phyloP scores from a whole-genome alignment of 2,797 vertebrate species.

The Scarus forsteni region DNA sequence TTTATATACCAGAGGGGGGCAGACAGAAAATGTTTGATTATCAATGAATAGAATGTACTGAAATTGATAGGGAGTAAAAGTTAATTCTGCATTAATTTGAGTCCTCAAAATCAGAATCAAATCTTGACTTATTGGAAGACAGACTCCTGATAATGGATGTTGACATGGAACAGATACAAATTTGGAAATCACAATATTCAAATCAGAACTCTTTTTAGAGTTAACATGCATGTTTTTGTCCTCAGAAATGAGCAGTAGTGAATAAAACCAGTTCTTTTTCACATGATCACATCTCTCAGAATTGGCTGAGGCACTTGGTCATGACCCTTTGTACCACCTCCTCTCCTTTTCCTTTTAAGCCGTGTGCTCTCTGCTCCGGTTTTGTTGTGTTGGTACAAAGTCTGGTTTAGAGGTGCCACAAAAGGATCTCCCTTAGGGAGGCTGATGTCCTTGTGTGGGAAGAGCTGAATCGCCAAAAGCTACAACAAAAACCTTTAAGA shows the following conservation, averaged over 20 bases:
- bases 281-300: background rate
- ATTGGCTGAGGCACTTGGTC: background rate
- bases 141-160: no score
- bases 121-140: no score
- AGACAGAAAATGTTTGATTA: no score
- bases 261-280: background rate
- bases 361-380: background rate
- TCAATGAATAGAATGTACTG: no score
- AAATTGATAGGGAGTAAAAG: no score
- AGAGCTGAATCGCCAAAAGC: conserved; percentile 9
- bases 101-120: no score
- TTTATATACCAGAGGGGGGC: no score
- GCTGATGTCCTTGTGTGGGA: conserved; percentile 25
- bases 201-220: no score
- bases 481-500: conserved; percentile 30
- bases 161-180: no score
- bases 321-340: conserved; percentile 16
- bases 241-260: background rate
- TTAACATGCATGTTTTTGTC: background rate
- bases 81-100: no score
- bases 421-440: conserved; percentile 1
- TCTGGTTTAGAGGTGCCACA: conserved; percentile 4
- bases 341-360: background rate
- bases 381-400: background rate
- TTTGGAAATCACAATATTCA: no score